phyloP scores from a whole-genome alignment of 1,140 invertebrate genomes.

The Rhysida immarginata region DNA sequence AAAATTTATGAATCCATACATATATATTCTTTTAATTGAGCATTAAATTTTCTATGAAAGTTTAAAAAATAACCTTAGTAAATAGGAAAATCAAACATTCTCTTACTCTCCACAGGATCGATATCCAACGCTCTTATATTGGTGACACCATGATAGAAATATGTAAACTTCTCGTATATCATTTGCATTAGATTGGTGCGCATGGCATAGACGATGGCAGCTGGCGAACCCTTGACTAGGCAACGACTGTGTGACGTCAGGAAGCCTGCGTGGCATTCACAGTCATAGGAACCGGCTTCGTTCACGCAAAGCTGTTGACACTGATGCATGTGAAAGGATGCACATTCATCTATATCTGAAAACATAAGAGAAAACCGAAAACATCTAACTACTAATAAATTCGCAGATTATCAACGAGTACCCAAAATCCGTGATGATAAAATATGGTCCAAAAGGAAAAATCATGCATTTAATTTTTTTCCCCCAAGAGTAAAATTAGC shows the following conservation, averaged over 20 bases:
- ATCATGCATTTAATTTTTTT: too few species aligned
- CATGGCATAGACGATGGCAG: neutral
- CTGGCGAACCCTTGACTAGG: neutral
- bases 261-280: slow-evolving; percentile 72
- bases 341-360: slow-evolving; percentile 74
- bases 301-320: slow-evolving; percentile 87
- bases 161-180: neutral
- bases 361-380: slow-evolving; percentile 1
- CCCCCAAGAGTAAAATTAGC: too few species aligned
- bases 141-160: slow-evolving; percentile 64
- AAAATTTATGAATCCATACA: too few species aligned
- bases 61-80: too few species aligned
- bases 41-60: too few species aligned
- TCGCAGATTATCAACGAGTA: too few species aligned
- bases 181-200: neutral
- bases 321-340: slow-evolving; percentile 51
- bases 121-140: slow-evolving; percentile 78
- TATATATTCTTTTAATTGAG: too few species aligned
- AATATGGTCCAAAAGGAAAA: too few species aligned
- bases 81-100: too few species aligned
- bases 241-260: slow-evolving; percentile 18
- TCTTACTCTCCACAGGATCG: slow-evolving; percentile 39
- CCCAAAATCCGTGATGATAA: too few species aligned
- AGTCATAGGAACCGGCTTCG: slow-evolving; percentile 78
- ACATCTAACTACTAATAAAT: too few species aligned